A percentile compares a stretch with the other conserved stretches of the same genome.
Evolutionary conservation across 2,797 vertebrate species (phyloP).

Genomic region (Notolepis coatsorum): DNA sequence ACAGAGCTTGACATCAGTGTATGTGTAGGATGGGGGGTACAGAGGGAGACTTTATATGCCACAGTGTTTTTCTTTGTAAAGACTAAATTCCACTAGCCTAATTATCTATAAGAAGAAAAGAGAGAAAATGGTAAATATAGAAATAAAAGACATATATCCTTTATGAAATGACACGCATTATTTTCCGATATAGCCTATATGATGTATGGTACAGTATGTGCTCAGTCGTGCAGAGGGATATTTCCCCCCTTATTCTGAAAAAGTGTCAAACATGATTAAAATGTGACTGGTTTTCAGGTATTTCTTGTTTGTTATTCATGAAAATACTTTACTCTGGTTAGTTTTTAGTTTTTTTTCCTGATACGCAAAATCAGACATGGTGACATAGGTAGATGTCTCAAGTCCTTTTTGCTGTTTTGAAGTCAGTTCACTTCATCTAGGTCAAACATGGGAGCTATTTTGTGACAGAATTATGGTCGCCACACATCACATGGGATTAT

Average conservation of each 20-base stretch:
- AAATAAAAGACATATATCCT: slow-evolving; percentile 3
- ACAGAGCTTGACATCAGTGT: neutral
- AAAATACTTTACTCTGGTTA: slow-evolving; percentile 28
- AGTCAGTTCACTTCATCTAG: neutral
- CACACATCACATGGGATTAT: neutral
- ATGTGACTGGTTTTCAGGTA: slow-evolving; percentile 36
- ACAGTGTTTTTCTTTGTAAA: neutral
- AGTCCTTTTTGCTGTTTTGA: no score
- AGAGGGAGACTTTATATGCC: neutral
- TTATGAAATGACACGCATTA: slow-evolving; percentile 11
- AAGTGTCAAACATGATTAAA: slow-evolving; percentile 32
- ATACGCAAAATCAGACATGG: slow-evolving; percentile 12
- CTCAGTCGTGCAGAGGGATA: slow-evolving; percentile 7
- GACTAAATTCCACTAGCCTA: neutral
- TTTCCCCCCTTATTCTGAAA: slow-evolving; percentile 31
- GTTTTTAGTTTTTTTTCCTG: slow-evolving; percentile 16
- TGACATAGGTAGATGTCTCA: slow-evolving; percentile 17
- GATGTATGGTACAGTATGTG: slow-evolving; percentile 23
- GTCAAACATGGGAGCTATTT: neutral
- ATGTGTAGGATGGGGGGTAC: neutral
- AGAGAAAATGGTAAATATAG: neutral
- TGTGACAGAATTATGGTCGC: neutral
- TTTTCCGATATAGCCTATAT: neutral
- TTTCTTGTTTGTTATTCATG: slow-evolving; percentile 32
- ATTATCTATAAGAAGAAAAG: slow-evolving; percentile 23